phyloP scores from a whole-genome alignment of 1,140 invertebrate species.

The Apis dorsata region DNA sequence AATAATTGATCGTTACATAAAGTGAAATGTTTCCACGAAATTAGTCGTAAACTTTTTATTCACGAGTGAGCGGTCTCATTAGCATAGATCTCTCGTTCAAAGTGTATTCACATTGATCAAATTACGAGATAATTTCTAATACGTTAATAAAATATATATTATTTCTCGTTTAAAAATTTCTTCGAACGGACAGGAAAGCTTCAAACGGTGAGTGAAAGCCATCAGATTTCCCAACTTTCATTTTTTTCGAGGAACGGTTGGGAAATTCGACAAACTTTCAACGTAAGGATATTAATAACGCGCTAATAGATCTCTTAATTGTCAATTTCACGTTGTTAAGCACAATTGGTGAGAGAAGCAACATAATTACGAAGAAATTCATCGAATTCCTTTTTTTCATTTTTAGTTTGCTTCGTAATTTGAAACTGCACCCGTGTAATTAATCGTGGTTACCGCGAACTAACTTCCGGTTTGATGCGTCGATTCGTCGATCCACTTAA shows the following conservation, averaged over 20 bases:
- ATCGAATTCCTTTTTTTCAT: not conserved
- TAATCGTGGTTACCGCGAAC: not conserved
- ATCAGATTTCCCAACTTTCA: not conserved
- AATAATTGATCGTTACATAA: conserved; percentile 27
- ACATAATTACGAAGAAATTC: not conserved
- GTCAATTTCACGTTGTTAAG: not conserved
- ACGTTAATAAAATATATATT: conserved; percentile 18
- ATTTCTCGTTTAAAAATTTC: not conserved
- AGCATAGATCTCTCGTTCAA: not conserved
- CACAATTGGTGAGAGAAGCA: not conserved
- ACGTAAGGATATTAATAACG: not conserved
- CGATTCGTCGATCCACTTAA: not conserved
- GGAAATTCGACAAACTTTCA: not conserved
- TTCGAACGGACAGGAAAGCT: not conserved
- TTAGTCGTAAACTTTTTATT: not conserved
- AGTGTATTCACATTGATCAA: not conserved
- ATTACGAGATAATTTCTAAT: not conserved
- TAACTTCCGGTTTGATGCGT: conserved; percentile 5
- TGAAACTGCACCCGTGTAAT: not conserved
- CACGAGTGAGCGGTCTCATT: not conserved
- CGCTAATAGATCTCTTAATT: not conserved
- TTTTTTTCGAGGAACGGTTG: not conserved
- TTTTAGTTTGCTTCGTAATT: not conserved
- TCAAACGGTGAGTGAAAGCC: too few species aligned
- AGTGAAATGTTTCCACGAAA: conserved; percentile 10